Base-by-base conservation (phyloP, 2,797 vertebrate species). In the Sparidentex hasta region DNA sequence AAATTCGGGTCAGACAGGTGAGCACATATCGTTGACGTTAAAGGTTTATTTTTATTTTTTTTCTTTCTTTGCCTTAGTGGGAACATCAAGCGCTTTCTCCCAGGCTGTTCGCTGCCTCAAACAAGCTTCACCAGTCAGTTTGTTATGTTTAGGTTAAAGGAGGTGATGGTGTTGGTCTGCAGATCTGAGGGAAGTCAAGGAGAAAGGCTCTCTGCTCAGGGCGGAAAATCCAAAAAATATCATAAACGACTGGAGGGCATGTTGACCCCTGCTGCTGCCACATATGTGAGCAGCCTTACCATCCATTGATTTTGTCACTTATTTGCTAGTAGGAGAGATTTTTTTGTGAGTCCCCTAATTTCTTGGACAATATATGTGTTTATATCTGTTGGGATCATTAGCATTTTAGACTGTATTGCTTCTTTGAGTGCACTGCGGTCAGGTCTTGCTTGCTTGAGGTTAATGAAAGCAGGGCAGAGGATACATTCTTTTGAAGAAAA, bases 21-120 rank as follows among this genome's bases (percentile, higher is more conserved):
- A 72, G 69, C 59, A 63, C 59, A 71, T 57, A 43, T 64, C 74
- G 82, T 55, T 69, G 58, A 79, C 85, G 72, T 81, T 54, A 77
- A 86, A 83, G 20, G 54, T 65, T 46, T 9, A 11, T 9, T 46
- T 50, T 74, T 79, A 73, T 25, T 68, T 72, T 46, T 9, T 11
- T 9, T 46, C 46, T 76, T 79, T 76, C 25, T 68, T 72, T 71
- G 54, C 54, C 61, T 25, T 57, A 75, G 64, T 71, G 51, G 38
- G 64, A 86, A 81, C 72, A 83, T 80, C 69, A 80, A 83, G 59
- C 54, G 48, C 58, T 69, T 77, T 67, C 78, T 81, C 33, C 0
- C 21, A 55, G 46, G 58, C 55, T 50, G 38, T 61, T 69, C 65
- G n/a, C 38, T 52, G 43, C 70, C 43, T 75, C 71, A 66, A 51